These are phyloP conservation scores for Parasteatoda tepidariorum DNA, from an alignment of 1,140 invertebrate genomes.

Conservation along the genomic window DNA sequence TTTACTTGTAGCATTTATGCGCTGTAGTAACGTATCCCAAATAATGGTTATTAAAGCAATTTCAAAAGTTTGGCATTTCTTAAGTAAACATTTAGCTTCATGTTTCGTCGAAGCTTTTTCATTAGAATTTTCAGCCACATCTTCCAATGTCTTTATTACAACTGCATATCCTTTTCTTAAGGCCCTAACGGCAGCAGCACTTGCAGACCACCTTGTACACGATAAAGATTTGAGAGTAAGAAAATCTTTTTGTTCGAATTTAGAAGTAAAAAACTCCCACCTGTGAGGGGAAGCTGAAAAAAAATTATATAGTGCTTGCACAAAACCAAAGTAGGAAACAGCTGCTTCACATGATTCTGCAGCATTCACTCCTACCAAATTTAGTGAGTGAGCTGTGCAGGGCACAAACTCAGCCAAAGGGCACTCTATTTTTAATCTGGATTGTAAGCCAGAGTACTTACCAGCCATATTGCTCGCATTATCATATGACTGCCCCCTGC, in stretches of 20 bases:
- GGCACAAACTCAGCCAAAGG: neutral
- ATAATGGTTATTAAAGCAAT: conserved; percentile 8
- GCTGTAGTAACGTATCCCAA: conserved; percentile 3
- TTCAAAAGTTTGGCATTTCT: neutral
- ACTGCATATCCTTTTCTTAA: neutral
- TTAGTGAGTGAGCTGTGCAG: too few species aligned
- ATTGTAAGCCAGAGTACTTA: conserved; percentile 53
- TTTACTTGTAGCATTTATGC: conserved; percentile 3
- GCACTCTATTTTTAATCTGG: neutral
- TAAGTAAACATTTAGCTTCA: conserved; percentile 10
- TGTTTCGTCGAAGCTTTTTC: neutral
- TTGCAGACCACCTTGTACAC: conserved; percentile 14
- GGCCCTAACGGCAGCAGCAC: neutral
- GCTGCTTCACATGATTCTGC: conserved; percentile 2
- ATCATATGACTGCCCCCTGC: conserved; percentile 63
- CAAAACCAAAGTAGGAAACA: conserved; percentile 7
- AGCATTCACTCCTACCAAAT: too few species aligned
- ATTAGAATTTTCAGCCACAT: neutral
- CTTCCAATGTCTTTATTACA: neutral
- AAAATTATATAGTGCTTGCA: too few species aligned
- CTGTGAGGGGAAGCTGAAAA: neutral
- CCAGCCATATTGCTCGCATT: conserved; percentile 64
- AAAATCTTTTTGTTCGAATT: neutral
- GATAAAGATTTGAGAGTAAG: conserved; percentile 14
- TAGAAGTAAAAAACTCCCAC: neutral